phyloP scores from a whole-genome alignment of 2,797 vertebrate genomes.

The Pseudopleuronectes americanus region DNA sequence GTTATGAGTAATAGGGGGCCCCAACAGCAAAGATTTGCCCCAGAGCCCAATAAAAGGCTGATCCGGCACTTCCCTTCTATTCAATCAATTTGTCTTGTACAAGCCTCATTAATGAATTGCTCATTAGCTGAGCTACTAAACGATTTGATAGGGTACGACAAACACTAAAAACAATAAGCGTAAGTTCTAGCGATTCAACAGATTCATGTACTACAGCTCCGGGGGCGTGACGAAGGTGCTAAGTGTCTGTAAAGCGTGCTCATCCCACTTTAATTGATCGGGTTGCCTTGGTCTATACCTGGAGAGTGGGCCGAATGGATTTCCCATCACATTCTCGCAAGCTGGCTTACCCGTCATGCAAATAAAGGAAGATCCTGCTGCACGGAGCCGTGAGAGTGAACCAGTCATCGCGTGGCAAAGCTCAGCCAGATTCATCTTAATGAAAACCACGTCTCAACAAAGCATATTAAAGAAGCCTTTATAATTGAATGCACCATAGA shows the following conservation, averaged over 20 bases:
- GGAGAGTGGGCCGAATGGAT: constrained; percentile 56
- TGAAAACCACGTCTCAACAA: not conserved
- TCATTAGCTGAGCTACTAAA: not conserved
- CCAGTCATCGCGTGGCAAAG: not conserved
- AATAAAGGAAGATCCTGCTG: constrained; percentile 45
- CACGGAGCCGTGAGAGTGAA: constrained; percentile 14
- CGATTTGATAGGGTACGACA: not conserved
- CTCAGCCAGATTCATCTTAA: constrained; percentile 33
- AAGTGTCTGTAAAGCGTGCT: constrained; percentile 10
- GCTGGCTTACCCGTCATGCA: constrained; percentile 52
- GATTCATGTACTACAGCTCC: constrained; percentile 5
- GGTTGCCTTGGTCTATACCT: constrained; percentile 37
- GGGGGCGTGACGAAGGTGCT: constrained; percentile 18
- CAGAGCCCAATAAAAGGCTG: not conserved
- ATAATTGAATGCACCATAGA: not conserved
- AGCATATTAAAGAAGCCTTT: not conserved
- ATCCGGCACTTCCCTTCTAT: not conserved
- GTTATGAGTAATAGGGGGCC: no score
- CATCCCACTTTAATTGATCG: constrained; percentile 49
- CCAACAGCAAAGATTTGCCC: not conserved
- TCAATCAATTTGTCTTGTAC: not conserved
- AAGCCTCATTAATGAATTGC: not conserved
- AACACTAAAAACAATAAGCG: not conserved
- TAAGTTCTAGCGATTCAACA: no score
- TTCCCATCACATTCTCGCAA: constrained; percentile 51